Evolutionary conservation across 2,888 invertebrate species (phyloP).

Genomic region (Drosophila macrospina): DNA sequence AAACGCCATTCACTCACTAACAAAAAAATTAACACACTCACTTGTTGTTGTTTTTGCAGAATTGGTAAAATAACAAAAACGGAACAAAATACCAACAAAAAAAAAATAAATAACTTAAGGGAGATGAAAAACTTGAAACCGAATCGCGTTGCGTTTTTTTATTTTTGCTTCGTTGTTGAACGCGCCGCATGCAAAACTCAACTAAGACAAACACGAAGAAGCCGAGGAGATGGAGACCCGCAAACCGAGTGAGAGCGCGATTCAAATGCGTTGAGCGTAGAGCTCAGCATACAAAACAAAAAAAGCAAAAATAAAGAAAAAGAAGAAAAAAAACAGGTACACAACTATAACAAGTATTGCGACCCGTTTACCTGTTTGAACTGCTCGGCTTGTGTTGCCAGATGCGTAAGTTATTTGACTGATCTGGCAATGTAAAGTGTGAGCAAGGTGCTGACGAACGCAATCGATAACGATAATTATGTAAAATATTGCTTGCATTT

Average conservation of each 20-base stretch:
- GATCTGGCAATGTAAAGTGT: constrained; percentile 30
- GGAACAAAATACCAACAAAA: constrained; percentile 14
- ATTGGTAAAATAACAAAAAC: constrained; percentile 1
- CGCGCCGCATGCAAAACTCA: constrained; percentile 65
- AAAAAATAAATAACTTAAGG: constrained; percentile 15
- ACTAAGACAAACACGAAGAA: constrained; percentile 41
- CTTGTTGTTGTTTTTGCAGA: constrained; percentile 31
- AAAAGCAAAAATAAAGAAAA: constrained; percentile 14
- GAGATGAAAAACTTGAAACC: constrained; percentile 10
- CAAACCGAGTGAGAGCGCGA: constrained; percentile 37
- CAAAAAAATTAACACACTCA: constrained; percentile 22
- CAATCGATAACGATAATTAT: background rate
- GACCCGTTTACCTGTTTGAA: constrained; percentile 54
- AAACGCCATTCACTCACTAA: constrained; percentile 38
- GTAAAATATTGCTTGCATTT: too few species aligned
- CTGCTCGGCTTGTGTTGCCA: constrained; percentile 32
- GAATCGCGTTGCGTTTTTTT: constrained; percentile 40
- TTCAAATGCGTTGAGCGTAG: too few species aligned
- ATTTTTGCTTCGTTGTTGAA: constrained; percentile 50
- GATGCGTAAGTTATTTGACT: background rate
- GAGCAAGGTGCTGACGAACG: background rate
- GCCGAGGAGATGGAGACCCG: constrained; percentile 20
- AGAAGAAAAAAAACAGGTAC: constrained; percentile 52
- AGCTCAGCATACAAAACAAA: constrained; percentile 13
- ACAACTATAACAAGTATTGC: constrained; percentile 55